Evolutionary conservation across 2,113 vertebrate genomes (phyloP).

Genomic region (Gopherus flavomarginatus): DNA sequence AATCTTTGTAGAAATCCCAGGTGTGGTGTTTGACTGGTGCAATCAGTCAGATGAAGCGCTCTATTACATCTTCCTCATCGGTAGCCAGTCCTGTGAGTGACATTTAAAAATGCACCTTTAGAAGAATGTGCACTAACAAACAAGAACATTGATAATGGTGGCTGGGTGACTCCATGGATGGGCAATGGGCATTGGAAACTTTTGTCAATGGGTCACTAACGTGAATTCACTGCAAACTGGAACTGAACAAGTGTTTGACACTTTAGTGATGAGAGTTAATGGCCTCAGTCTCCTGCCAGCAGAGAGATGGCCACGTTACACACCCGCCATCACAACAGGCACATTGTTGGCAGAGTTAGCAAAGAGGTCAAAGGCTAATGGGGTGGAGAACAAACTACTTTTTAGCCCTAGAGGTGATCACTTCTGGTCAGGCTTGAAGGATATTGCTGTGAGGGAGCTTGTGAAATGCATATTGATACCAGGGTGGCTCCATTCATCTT

Average conservation of each 20-base stretch:
- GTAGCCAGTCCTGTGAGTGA: not conserved
- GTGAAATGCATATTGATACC: not conserved
- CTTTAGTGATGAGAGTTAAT: not conserved
- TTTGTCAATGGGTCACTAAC: not conserved
- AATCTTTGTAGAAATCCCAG: not conserved
- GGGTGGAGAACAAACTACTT: not conserved
- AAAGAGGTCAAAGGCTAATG: not conserved
- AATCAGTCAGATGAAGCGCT: not conserved
- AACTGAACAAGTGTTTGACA: not conserved
- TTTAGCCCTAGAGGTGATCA: not conserved
- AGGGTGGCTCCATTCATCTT: not conserved
- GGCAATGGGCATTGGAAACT: not conserved
- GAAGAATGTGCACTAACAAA: not conserved
- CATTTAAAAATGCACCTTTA: not conserved
- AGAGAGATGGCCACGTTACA: not conserved
- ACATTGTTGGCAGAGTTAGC: not conserved
- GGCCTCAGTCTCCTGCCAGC: not conserved
- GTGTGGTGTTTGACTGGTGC: not conserved
- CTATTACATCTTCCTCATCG: not conserved
- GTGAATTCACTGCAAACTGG: not conserved
- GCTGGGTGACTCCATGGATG: not conserved
- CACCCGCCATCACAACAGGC: not conserved
- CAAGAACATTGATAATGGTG: not conserved
- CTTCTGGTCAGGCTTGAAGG: not conserved
- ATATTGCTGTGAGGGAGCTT: not conserved